phyloP scores from a whole-genome alignment of 2,113 vertebrate species.

The Pheucticus melanocephalus region DNA sequence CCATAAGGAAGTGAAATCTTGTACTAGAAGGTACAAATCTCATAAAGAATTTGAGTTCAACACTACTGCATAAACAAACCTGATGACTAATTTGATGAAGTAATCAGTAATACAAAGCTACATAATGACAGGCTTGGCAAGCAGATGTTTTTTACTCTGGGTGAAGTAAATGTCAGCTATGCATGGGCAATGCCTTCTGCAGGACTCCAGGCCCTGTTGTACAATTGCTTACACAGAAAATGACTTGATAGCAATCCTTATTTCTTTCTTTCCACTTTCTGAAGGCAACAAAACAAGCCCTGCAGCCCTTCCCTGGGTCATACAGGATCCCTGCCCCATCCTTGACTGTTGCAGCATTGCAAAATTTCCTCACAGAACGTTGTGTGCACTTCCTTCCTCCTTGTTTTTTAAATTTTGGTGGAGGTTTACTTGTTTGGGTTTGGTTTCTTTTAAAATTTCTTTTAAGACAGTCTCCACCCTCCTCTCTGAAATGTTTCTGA shows the following conservation, averaged over 20 bases:
- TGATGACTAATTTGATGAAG: neutral
- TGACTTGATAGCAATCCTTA: neutral
- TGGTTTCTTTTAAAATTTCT: neutral
- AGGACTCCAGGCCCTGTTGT: neutral
- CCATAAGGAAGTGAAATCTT: neutral
- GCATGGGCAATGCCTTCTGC: neutral
- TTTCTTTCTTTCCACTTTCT: neutral
- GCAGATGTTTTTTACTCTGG: neutral
- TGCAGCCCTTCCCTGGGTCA: neutral
- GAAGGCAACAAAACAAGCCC: neutral
- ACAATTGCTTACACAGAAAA: neutral
- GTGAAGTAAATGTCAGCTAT: neutral
- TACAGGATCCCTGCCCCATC: neutral
- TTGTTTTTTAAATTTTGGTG: neutral
- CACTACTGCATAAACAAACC: neutral
- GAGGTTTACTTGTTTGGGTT: neutral
- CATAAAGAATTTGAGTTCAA: neutral
- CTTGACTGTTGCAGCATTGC: neutral
- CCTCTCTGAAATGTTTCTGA: neutral
- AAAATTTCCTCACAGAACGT: neutral
- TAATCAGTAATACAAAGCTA: neutral
- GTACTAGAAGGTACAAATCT: neutral
- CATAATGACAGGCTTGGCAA: neutral
- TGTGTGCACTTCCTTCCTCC: neutral
- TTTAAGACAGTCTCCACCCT: neutral